Evolutionary conservation across 2,113 vertebrate species (phyloP), one percentile per base, ranked within the genome.

Genomic region (Osmerus eperlanus): DNA sequence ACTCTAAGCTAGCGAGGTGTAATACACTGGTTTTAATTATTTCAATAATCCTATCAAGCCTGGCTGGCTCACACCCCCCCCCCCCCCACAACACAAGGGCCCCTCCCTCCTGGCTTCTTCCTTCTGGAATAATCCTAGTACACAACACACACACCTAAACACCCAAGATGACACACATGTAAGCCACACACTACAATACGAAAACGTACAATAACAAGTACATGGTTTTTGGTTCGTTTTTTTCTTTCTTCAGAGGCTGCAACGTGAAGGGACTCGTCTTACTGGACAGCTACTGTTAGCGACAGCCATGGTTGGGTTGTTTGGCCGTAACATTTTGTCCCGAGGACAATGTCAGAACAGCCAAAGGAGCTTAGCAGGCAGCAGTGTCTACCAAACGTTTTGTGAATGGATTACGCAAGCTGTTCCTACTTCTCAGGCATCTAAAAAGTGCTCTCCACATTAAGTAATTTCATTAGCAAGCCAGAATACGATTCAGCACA

Each of bases 1-100:
- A 61, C 60, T 66, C 23, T 62, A 62, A 61, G 62, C 71, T 71
- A 66, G 41, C 65, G 56, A 77, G 62, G 67, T 79, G 32, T 82
- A 41, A 8, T 41, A 41, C 36, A 72, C 70, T 67, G 72, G 77
- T 62, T 74, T 71, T 59, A 78, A 78, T 53, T 62, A 41, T 72
- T 75, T 65, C 51, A 65, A 11, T 81, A 83, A 88, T 85, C 86
- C 82, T 78, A 76, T 78, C 74, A 85, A 71, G 75, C 73, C 73
- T 63, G 65, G 77, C 74, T 77, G 56, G 76, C 72, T 75, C 78
- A 76, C 65, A 65, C 64, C 72, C 73, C 60, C 79, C 79, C 21
- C 36, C 36, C 36, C 5, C 36, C 5, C 36, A 6, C 36, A 32
- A 32, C 32, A 32, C 32, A 3, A 6, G 32, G 32, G 32, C 32